Percentiles rank a stretch among this genome's conserved stretches.
Conservation (phyloP, 2,113 vertebrate genomes). For the Cephalopterus ornatus region DNA sequence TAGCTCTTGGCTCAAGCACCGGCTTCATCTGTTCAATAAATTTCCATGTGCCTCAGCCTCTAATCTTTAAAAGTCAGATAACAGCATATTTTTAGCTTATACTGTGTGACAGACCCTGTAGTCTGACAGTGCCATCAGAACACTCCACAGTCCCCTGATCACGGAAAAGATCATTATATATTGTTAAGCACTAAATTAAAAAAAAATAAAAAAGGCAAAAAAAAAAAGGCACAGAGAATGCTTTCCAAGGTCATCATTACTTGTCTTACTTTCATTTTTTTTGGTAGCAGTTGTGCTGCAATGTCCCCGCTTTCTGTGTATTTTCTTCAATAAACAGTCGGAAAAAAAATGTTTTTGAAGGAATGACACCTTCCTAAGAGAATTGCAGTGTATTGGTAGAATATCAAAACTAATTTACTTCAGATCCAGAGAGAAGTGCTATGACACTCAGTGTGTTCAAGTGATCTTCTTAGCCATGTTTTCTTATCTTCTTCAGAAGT, state of each 20-base stretch:
- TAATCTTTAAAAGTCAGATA: background rate
- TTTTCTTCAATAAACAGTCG: background rate
- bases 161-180: background rate
- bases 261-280: background rate
- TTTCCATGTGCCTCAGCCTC: background rate
- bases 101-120: background rate
- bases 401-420: background rate
- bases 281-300: background rate
- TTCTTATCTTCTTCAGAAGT: background rate
- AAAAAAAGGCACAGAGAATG: background rate
- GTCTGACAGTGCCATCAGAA: background rate
- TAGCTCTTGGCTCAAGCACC: background rate
- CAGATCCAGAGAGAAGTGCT: background rate
- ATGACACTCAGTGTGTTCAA: accelerated
- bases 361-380: background rate
- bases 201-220: background rate
- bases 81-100: background rate
- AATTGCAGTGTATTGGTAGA: background rate
- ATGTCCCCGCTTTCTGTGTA: background rate
- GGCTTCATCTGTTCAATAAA: background rate
- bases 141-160: background rate
- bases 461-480: background rate
- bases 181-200: background rate
- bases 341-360: background rate
- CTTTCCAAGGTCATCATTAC: background rate